Evolutionary conservation across 1,140 invertebrate genomes (phyloP).

Genomic region (Teleopsis dalmanni): DNA sequence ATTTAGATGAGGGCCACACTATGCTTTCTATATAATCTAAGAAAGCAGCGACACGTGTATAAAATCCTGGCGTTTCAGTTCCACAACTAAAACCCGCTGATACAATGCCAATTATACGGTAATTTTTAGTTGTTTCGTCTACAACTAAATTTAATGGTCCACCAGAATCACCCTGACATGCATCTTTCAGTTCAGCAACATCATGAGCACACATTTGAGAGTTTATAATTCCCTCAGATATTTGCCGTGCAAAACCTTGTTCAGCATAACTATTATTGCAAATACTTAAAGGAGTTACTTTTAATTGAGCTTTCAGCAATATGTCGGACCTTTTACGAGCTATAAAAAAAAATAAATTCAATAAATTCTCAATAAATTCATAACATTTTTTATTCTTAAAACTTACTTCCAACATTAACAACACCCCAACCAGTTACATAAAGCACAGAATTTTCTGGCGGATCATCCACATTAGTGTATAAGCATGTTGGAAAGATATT

Average conservation of each 20-base stretch:
- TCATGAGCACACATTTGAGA: constrained; percentile 49
- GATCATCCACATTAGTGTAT: neutral
- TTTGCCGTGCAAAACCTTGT: neutral
- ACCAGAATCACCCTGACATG: constrained; percentile 59
- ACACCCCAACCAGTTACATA: constrained; percentile 31
- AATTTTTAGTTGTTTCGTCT: constrained; percentile 17
- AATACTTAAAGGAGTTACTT: constrained; percentile 16
- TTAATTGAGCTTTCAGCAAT: constrained; percentile 23
- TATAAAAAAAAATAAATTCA: constrained; percentile 4
- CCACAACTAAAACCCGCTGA: constrained; percentile 45
- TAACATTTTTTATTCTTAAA: neutral
- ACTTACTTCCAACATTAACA: constrained; percentile 23
- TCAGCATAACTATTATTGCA: constrained; percentile 12
- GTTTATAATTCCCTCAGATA: constrained; percentile 15
- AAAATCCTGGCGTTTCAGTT: neutral
- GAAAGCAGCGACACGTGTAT: constrained; percentile 16
- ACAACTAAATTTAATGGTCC: constrained; percentile 51
- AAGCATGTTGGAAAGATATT: constrained; percentile 7
- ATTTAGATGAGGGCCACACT: constrained; percentile 51
- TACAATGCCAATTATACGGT: constrained; percentile 45
- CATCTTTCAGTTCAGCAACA: constrained; percentile 50
- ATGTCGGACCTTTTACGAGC: constrained; percentile 15
- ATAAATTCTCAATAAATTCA: neutral
- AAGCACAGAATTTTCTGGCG: neutral
- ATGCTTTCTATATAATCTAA: constrained; percentile 57